Base-by-base conservation (phyloP, 2,888 invertebrate genomes). In the Tinea trinotella region DNA sequence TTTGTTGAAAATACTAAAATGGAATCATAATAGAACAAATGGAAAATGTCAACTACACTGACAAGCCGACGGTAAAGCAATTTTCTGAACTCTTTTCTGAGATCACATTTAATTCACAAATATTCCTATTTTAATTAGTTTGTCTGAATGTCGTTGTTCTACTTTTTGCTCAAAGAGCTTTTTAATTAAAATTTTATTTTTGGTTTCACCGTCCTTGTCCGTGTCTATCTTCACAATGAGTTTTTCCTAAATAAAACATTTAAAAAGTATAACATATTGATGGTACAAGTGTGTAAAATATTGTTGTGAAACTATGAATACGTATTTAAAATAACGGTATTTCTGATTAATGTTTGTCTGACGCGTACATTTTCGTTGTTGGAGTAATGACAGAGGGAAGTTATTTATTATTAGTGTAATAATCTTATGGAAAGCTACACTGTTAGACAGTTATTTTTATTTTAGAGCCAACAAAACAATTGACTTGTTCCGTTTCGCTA, bases 371-470 rank as follows among this genome's bases (percentile, higher is more conserved):
- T 30, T 7, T 15, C 12, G 40, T 15, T 40, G 5, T 40, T 40
- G 2, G 40, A 40, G 40, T 40, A 7, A 40, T 13, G 5, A 13
- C 13, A 40, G 13, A 40, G 40, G 13, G 4, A 15, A 15, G 40
- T 40, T 3, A 40, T 40, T 40, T 40, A 40, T 40, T 40, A 12
- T 3, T 40, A 40, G 12, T n/a, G 13, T 7, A 7, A 9, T 12
- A 12, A 7, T 20, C 3, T 20, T 4, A 22, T 20, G 50, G 5
- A 50, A 62, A 66, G 68, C 70, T 71, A 70, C 60, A 67, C 66
- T 68, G 68, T 70, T 67, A 66, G 64, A 54, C 65, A 61, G 58
- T 65, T 79, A 79, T 80, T 79, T 77, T 70, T 70, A 71, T 53
- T 59, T 57, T 61, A 55, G 57, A 62, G 60, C 64, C 68, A 66